Base-by-base conservation (phyloP, 2,113 vertebrate species). In the Cavia porcellus region DNA sequence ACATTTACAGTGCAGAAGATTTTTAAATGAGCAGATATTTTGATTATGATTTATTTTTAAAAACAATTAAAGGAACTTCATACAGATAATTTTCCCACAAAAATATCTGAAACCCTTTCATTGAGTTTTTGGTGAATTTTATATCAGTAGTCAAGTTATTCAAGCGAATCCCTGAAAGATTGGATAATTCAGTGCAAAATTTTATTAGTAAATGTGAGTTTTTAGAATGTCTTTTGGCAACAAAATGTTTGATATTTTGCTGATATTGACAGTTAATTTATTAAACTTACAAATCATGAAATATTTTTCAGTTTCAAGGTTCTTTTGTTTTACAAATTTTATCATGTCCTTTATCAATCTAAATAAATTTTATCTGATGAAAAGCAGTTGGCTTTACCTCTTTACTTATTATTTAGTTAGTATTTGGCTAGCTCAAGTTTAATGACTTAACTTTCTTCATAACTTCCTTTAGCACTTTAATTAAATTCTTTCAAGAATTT, bases 401-500 rank as follows among this genome's bases (percentile, higher is more conserved):
- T 79, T 84, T 92, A 80, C 38, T 81, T 84, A 90, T 62, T 80
- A 25, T 88, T 94, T 88, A 75, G 57, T 90, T 94, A 72, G 38
- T 70, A 82, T 89, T 96, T 91, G 72, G 81, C 80, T 88, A 62
- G 19, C 25, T 86, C 35, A 92, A 79, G 28, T 72, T 66, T 82
- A 92, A 92, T 80, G 13, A 20, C 45, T 96, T 95, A 89, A 93
- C 77, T 5, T 42, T 95, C 38, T 88, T 75, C 86, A 68, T 47
- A 38, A 72, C 84, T 86, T 79, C 19, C 22, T 97, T 85, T n/a
- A 94, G 22, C 14, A 89, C 42, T 25, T 75, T 81, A 89, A 89
- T 93, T 96, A 94, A 87, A 90, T 62, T 8, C 42, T 42, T 5
- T 93, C 57, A 96, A 88, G 42, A 84, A 89, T 95, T 91, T 90